phyloP scores from a whole-genome alignment of 1,140 invertebrate genomes.

The Brachionus sp. region DNA sequence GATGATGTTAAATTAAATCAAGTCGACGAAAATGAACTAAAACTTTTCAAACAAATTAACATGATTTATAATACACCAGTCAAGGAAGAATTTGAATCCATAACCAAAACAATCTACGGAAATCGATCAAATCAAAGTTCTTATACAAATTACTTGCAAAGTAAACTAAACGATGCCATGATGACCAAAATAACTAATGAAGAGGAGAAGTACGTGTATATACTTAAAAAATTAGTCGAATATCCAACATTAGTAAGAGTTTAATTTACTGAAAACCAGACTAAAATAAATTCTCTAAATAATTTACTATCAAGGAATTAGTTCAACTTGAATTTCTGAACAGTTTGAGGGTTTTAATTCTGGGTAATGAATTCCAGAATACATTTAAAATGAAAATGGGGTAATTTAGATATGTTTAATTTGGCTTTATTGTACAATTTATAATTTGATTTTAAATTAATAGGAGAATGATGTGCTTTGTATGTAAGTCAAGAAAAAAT shows the following conservation, averaged over 20 bases:
- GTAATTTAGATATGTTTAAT: background rate
- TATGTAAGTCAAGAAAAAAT: conserved; percentile 20
- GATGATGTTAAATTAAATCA: conserved; percentile 39
- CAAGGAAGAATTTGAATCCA: background rate
- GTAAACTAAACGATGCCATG: background rate
- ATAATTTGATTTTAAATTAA: background rate
- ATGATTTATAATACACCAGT: background rate
- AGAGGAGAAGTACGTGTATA: conserved; percentile 45
- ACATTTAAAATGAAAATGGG: conserved; percentile 32
- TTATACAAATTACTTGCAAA: conserved; percentile 13
- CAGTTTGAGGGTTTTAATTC: background rate
- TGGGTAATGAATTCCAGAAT: conserved; percentile 13
- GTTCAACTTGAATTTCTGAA: conserved; percentile 18
- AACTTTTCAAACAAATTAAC: conserved; percentile 29
- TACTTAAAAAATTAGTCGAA: background rate
- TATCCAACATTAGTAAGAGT: background rate
- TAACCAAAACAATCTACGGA: background rate
- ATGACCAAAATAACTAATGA: conserved; percentile 37
- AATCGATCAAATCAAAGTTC: background rate
- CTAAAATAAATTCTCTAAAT: background rate
- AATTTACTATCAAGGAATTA: background rate
- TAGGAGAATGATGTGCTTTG: conserved; percentile 24
- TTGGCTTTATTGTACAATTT: background rate
- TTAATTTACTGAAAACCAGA: background rate
- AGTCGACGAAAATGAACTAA: conserved; percentile 14